A percentile compares a stretch with the other conserved stretches of the same genome.
phyloP scores from a whole-genome alignment of 2,888 invertebrate species.

The Furcula furcula region DNA sequence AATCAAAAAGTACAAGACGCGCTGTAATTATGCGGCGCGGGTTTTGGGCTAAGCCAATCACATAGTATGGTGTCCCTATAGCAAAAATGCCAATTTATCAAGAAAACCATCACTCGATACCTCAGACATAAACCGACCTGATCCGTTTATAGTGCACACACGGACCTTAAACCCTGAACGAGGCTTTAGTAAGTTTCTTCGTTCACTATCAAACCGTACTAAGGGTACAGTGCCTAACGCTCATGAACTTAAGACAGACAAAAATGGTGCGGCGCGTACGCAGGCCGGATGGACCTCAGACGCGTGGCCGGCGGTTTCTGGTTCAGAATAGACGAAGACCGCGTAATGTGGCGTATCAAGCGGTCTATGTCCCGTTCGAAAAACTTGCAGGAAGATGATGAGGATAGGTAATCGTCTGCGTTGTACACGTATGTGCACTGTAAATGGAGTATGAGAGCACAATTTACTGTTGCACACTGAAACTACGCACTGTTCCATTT shows the following conservation, averaged over 20 bases:
- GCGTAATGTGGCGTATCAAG: conserved; percentile 31
- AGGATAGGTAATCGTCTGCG: conserved; percentile 26
- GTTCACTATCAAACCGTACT: too few relatives aligned
- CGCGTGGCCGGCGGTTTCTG: conserved; percentile 29
- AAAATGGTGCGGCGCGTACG: conserved; percentile 27
- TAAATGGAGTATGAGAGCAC: conserved; percentile 30
- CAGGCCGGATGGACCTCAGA: conserved; percentile 24
- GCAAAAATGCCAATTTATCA: too few relatives aligned
- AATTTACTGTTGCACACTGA: conserved; percentile 14
- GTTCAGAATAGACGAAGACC: conserved; percentile 27
- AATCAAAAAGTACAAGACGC: too few relatives aligned
- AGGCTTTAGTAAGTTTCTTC: not conserved
- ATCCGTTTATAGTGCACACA: conserved; percentile 34
- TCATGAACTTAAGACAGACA: conserved; percentile 24
- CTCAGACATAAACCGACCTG: not conserved
- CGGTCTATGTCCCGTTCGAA: conserved; percentile 23
- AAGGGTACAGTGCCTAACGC: conserved; percentile 18
- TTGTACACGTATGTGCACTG: conserved; percentile 35
- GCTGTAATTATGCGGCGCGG: too few relatives aligned
- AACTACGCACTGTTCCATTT: too few relatives aligned
- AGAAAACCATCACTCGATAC: too few relatives aligned
- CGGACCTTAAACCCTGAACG: not conserved
- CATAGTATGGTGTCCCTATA: too few relatives aligned
- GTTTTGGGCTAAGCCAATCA: too few relatives aligned
- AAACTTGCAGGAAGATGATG: conserved; percentile 31